Conservation (phyloP, 23 tunicate genomes). For the Halocynthia roretzi region DNA sequence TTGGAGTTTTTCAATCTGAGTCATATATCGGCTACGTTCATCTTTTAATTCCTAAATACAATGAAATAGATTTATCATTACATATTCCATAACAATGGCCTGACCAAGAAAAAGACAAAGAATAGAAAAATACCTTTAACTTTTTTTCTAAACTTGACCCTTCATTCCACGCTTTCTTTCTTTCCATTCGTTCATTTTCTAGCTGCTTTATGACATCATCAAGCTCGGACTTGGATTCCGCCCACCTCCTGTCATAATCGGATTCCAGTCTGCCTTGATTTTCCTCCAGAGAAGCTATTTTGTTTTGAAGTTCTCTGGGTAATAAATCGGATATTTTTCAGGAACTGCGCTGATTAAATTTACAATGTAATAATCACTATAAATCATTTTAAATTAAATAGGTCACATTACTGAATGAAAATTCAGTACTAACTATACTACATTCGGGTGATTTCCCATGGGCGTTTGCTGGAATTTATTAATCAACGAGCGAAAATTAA, state of each 20-base stretch:
- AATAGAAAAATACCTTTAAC: slow-evolving; percentile 6
- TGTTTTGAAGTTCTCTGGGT: slow-evolving; percentile 33
- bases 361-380: too few species aligned
- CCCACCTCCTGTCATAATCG: slow-evolving; percentile 47
- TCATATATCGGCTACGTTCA: too few species aligned
- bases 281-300: slow-evolving; percentile 14
- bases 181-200: slow-evolving; percentile 50
- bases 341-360: too few species aligned
- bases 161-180: slow-evolving; percentile 41
- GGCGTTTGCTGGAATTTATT: too few species aligned
- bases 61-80: too few species aligned
- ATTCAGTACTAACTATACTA: too few species aligned
- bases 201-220: slow-evolving; percentile 50
- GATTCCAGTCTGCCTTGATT: slow-evolving; percentile 18
- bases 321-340: too few species aligned
- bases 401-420: not conserved
- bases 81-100: too few species aligned
- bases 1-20: too few species aligned
- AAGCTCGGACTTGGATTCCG: slow-evolving; percentile 34
- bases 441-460: too few species aligned
- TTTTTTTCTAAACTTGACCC: slow-evolving; percentile 21
- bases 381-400: not conserved
- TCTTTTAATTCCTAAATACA: too few species aligned
- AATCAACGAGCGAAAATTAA: not conserved
- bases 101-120: too few species aligned